phyloP scores from a whole-genome alignment of 2,888 invertebrate genomes.

The Tupiocoris notatus region DNA sequence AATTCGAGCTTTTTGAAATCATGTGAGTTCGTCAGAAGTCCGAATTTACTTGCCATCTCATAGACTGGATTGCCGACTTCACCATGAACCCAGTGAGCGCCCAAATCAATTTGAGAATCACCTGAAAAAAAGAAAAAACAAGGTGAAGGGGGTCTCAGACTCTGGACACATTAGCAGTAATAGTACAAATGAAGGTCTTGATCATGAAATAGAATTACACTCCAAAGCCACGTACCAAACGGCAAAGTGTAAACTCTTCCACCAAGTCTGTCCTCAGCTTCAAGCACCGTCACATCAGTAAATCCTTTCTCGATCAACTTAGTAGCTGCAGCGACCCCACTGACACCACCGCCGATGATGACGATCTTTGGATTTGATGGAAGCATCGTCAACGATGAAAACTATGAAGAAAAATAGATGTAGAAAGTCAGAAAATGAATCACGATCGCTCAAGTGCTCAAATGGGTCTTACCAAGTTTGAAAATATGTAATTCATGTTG shows the following conservation, averaged over 20 bases:
- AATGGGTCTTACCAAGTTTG: conserved; percentile 8
- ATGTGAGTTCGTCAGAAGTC: conserved; percentile 30
- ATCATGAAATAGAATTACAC: too few relatives aligned
- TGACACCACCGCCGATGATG: conserved; percentile 62
- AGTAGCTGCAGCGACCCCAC: conserved; percentile 61
- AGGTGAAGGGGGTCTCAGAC: too few relatives aligned
- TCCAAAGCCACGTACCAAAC: too few relatives aligned
- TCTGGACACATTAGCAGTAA: too few relatives aligned
- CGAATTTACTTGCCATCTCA: conserved; percentile 53
- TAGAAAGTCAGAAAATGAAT: neutral
- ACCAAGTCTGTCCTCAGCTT: conserved; percentile 64
- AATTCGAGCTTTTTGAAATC: conserved; percentile 42
- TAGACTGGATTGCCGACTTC: conserved; percentile 64
- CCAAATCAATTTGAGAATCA: conserved; percentile 66
- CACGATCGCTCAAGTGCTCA: neutral
- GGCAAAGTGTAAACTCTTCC: conserved; percentile 60
- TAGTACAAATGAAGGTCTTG: too few relatives aligned
- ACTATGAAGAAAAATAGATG: neutral
- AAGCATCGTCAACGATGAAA: conserved; percentile 13
- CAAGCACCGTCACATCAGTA: conserved; percentile 60
- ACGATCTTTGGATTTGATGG: conserved; percentile 50
- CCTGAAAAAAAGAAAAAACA: conserved; percentile 53
- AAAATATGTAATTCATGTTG: conserved; percentile 14
- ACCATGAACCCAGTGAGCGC: conserved; percentile 80
- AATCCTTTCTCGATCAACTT: conserved; percentile 56